Percentiles rank a stretch among this genome's conserved stretches.
These are phyloP conservation scores for Trochalopteron elliotii DNA, from an alignment of 2,113 vertebrate genomes.

Conservation along the genomic window DNA sequence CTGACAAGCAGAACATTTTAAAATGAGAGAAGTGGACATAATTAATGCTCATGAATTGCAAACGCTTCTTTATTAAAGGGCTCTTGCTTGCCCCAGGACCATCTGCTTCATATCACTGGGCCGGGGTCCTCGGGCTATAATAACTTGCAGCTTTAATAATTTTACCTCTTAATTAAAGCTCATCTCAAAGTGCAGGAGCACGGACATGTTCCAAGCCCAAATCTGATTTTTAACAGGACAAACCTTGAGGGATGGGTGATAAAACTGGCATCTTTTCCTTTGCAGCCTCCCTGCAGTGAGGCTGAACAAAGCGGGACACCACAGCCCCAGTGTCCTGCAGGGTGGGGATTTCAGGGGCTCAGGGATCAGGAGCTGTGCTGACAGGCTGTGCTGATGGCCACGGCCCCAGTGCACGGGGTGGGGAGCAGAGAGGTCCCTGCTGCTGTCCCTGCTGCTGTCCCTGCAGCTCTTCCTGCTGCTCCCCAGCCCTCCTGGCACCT, in stretches of 20 bases:
- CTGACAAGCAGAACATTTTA: slow-evolving; percentile 82
- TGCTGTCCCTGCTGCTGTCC: not conserved
- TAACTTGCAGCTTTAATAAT: slow-evolving; percentile 91
- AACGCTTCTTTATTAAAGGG: slow-evolving; percentile 84
- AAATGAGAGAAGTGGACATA: slow-evolving; percentile 82
- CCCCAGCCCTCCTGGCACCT: not conserved
- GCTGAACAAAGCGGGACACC: not conserved
- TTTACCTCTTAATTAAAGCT: slow-evolving; percentile 82
- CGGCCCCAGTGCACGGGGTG: fast-evolving
- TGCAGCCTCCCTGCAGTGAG: not conserved
- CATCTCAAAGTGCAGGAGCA: slow-evolving; percentile 29
- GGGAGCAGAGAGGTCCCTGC: not conserved
- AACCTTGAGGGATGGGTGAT: slow-evolving; percentile 19
- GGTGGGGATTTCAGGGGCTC: not conserved
- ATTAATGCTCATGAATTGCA: slow-evolving; percentile 97
- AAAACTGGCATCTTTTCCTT: slow-evolving; percentile 20
- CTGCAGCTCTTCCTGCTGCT: not conserved
- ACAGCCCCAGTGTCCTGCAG: fast-evolving
- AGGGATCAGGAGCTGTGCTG: not conserved
- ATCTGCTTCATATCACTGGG: slow-evolving; percentile 89
- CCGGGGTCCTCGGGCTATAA: slow-evolving; percentile 77
- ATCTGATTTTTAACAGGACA: slow-evolving; percentile 13
- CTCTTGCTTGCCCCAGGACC: slow-evolving; percentile 74
- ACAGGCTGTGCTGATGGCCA: not conserved
- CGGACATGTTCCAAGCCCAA: slow-evolving; percentile 18